A percentile compares a stretch with the other conserved stretches of the same genome.
Conservation (phyloP, 2,888 invertebrate genomes). For the Andrena fulva region DNA sequence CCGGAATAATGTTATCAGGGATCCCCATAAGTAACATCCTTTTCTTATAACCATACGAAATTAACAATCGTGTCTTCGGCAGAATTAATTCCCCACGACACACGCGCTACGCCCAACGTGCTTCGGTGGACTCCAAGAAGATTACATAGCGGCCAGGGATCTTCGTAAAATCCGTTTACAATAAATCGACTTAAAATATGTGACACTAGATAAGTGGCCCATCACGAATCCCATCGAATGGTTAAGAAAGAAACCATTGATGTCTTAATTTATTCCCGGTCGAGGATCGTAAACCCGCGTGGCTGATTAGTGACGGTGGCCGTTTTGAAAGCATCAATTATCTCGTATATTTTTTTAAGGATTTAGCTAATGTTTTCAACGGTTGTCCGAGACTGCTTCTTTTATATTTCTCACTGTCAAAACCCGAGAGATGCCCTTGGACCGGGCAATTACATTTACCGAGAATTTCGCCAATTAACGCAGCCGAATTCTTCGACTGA, state of each 20-base stretch:
- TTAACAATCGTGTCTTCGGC: conserved; percentile 13
- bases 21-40: conserved; percentile 9
- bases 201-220: not conserved
- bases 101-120: not conserved
- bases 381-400: conserved; percentile 5
- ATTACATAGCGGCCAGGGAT: not conserved
- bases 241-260: conserved; percentile 7
- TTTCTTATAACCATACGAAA: not conserved
- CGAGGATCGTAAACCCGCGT: not conserved
- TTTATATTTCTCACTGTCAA: conserved; percentile 26
- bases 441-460: conserved; percentile 21
- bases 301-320: conserved; percentile 11
- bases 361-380: conserved; percentile 18
- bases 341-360: conserved; percentile 9
- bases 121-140: not conserved
- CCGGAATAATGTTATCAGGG: conserved; percentile 38
- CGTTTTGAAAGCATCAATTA: conserved; percentile 16
- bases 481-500: conserved; percentile 25
- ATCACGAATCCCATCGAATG: conserved; percentile 7
- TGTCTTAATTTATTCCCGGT: conserved; percentile 25
- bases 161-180: not conserved
- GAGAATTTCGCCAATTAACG: conserved; percentile 56
- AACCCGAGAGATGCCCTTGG: conserved; percentile 41
- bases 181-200: not conserved
- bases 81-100: not conserved